Conservation (phyloP, 2,113 vertebrate genomes). For the Chlamydotis undulata region DNA sequence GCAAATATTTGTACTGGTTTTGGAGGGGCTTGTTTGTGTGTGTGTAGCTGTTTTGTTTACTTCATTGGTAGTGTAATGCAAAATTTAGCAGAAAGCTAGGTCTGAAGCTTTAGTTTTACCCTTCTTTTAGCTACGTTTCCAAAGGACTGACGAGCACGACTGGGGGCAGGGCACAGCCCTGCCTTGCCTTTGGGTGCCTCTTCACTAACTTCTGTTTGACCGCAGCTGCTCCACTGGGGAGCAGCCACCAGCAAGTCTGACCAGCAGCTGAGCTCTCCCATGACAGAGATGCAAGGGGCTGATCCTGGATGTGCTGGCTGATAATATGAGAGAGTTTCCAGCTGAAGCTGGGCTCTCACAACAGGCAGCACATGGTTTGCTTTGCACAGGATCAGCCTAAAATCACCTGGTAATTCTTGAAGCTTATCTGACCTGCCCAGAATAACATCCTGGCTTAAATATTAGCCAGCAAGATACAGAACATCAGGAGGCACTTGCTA, state of each 20-base stretch:
- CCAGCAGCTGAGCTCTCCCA: not conserved
- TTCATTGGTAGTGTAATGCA: not conserved
- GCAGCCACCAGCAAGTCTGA: not conserved
- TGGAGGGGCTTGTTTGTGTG: not conserved
- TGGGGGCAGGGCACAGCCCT: not conserved
- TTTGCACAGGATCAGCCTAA: not conserved
- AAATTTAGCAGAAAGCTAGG: not conserved
- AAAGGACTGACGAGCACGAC: rapidly evolving
- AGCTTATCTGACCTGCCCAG: not conserved
- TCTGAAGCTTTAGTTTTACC: not conserved
- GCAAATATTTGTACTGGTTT: not conserved
- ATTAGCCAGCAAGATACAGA: not conserved
- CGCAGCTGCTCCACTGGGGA: not conserved
- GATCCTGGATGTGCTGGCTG: not conserved
- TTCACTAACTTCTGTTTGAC: not conserved
- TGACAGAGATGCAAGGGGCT: not conserved
- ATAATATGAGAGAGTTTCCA: not conserved
- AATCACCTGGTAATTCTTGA: not conserved
- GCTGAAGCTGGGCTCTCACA: not conserved
- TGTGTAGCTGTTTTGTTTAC: not conserved
- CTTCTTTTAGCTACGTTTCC: not conserved
- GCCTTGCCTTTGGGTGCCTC: not conserved
- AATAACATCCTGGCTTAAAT: not conserved
- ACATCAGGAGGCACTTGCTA: not conserved
- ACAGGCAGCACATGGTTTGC: not conserved